A percentile compares a stretch with the other conserved stretches of the same genome.
Evolutionary conservation across 2,888 invertebrate genomes (phyloP).

Genomic region (Drosophila emarginata): DNA sequence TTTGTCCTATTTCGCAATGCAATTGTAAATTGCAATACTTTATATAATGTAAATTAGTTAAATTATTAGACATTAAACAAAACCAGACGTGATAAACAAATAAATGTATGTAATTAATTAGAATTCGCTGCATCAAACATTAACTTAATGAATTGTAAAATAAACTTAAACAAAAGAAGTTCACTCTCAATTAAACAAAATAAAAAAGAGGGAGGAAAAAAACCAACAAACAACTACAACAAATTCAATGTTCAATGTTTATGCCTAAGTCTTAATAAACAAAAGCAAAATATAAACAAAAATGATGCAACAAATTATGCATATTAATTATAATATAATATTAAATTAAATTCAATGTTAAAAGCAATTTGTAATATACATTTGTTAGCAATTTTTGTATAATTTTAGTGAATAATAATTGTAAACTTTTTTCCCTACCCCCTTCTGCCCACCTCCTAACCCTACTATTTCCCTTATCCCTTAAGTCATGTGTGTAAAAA

Average conservation of each 20-base stretch:
- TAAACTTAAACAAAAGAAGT: conserved; percentile 30
- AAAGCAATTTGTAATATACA: conserved; percentile 71
- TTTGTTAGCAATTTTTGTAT: conserved; percentile 77
- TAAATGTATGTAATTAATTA: conserved; percentile 41
- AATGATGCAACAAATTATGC: conserved; percentile 21
- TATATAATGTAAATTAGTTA: conserved; percentile 73
- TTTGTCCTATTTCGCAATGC: conserved; percentile 69
- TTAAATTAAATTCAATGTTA: conserved; percentile 71
- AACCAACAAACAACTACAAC: conserved; percentile 20
- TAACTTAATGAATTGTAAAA: conserved; percentile 58
- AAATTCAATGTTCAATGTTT: conserved; percentile 63
- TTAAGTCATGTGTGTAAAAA: conserved; percentile 68
- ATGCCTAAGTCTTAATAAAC: conserved; percentile 65
- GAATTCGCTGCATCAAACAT: conserved; percentile 37
- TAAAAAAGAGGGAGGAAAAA: background rate
- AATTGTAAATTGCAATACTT: conserved; percentile 73
- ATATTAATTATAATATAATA: conserved; percentile 38
- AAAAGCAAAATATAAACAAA: conserved; percentile 34
- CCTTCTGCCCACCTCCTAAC: background rate
- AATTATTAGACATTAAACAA: conserved; percentile 74
- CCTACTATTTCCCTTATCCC: conserved; percentile 17
- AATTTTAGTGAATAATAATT: conserved; percentile 63
- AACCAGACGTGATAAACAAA: conserved; percentile 73
- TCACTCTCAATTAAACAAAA: conserved; percentile 44
- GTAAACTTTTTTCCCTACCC: background rate